Base-by-base conservation (phyloP, 1,140 invertebrate genomes). In the Drosophila saltans region DNA sequence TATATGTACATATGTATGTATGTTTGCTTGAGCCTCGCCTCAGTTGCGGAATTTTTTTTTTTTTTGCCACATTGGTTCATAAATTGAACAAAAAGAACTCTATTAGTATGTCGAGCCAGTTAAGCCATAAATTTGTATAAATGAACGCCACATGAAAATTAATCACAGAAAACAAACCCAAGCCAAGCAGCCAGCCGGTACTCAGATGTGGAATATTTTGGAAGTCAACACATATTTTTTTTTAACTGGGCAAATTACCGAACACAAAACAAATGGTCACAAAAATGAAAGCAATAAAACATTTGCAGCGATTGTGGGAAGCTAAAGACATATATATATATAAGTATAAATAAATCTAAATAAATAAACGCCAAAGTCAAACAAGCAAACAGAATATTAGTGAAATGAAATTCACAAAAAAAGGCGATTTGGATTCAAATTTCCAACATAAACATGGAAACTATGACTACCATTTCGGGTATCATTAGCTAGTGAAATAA, bases 231-330 rank as follows among this genome's bases (percentile, higher is more conserved):
- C 6, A 6, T 67, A 30, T 16, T 24, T 62, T 36, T 64, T 69
- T 83, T 80, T 78, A 58, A 73, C 73, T 62, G 66, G 65, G 58
- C 73, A 77, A 80, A 83, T 88, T 79, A 74, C 74, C 69, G 59
- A 65, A 55, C 55, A 60, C 43, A 59, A 75, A 70, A 75, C 65
- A 77, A 84, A 77, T 66, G 67, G 75, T 62, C 65, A 77, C 70
- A 80, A 86, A 86, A 36, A 78, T 72, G 75, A 77, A 64, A 80
- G 70, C 65, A 88, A 88, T 77, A 76, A 74, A 82, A 62, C 52
- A 58, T 56, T 28, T 48, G 28, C 33, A 6, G 72, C 63, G 56
- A 65, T 58, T 28, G 21, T 52, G 45, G 36, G 41, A 55, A 45
- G 55, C 26, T 26, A 58, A 62, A 48, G 40, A 72, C 59, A 65